Evolutionary conservation across 2,113 vertebrate genomes (phyloP).

Genomic region (Pygathrix nemaeus): DNA sequence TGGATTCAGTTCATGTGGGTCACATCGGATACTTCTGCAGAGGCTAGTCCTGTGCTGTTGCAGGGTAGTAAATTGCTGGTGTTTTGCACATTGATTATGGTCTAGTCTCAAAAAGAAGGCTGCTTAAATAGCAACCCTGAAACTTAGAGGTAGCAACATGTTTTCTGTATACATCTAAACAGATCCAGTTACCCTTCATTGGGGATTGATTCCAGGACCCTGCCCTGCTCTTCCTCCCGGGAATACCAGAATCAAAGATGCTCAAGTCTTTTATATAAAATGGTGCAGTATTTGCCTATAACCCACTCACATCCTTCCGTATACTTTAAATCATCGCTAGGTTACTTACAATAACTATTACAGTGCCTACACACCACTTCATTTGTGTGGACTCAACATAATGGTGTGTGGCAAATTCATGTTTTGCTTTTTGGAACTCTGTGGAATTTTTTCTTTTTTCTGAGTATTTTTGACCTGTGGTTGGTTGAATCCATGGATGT

Average conservation of each 20-base stretch:
- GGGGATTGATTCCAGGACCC: neutral
- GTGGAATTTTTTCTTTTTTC: neutral
- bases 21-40: neutral
- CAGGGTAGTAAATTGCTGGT: neutral
- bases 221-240: neutral
- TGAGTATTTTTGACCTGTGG: neutral
- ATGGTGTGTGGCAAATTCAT: neutral
- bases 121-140: neutral
- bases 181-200: neutral
- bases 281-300: neutral
- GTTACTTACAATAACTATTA: neutral
- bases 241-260: neutral
- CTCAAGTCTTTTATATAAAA: neutral
- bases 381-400: neutral
- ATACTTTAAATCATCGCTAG: neutral
- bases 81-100: neutral
- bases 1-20: neutral
- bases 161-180: neutral
- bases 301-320: neutral
- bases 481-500: neutral
- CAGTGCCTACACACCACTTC: neutral
- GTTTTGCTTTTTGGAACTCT: neutral
- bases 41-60: neutral
- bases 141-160: neutral
- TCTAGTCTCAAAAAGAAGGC: conserved; percentile 6